Evolutionary conservation across 2,888 invertebrate species (phyloP).

Genomic region (Pseudolycoriella hygida): DNA sequence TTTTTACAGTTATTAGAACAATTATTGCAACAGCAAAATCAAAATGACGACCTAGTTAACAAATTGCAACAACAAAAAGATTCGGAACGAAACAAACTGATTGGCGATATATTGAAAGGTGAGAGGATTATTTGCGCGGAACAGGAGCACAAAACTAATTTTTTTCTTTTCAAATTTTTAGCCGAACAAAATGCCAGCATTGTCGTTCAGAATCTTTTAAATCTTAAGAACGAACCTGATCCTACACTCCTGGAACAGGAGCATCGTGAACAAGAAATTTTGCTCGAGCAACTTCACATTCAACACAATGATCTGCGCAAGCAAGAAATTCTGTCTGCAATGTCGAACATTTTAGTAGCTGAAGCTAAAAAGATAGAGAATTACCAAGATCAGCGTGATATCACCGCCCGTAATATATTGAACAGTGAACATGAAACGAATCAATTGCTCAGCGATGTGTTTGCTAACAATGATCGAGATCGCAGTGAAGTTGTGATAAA

Average conservation of each 20-base stretch:
- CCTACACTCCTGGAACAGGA: slow-evolving; percentile 47
- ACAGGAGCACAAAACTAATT: too few species aligned
- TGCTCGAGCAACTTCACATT: slow-evolving; percentile 33
- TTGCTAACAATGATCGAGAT: slow-evolving; percentile 42
- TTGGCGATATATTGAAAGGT: slow-evolving; percentile 41
- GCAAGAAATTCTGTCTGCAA: slow-evolving; percentile 49
- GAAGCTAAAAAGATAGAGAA: slow-evolving; percentile 42
- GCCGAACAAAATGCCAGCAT: slow-evolving; percentile 47
- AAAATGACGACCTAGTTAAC: slow-evolving; percentile 45
- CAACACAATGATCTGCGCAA: slow-evolving; percentile 36
- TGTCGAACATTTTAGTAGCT: slow-evolving; percentile 49
- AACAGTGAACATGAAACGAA: slow-evolving; percentile 46
- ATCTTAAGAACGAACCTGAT: slow-evolving; percentile 38
- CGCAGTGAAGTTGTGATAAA: slow-evolving; percentile 39
- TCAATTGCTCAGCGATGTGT: slow-evolving; percentile 37
- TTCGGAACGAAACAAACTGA: slow-evolving; percentile 37
- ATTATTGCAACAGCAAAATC: slow-evolving; percentile 36
- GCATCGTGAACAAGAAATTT: slow-evolving; percentile 42
- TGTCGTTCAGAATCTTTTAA: slow-evolving; percentile 45
- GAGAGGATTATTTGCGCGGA: too few species aligned
- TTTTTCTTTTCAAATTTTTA: slow-evolving; percentile 17
- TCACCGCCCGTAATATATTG: slow-evolving; percentile 40
- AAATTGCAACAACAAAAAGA: slow-evolving; percentile 51
- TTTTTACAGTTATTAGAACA: slow-evolving; percentile 29
- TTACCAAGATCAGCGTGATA: slow-evolving; percentile 38